These are phyloP conservation scores for Sphaerolaimus hirsutus DNA, from an alignment of 2,888 invertebrate genomes.

Conservation along the genomic window DNA sequence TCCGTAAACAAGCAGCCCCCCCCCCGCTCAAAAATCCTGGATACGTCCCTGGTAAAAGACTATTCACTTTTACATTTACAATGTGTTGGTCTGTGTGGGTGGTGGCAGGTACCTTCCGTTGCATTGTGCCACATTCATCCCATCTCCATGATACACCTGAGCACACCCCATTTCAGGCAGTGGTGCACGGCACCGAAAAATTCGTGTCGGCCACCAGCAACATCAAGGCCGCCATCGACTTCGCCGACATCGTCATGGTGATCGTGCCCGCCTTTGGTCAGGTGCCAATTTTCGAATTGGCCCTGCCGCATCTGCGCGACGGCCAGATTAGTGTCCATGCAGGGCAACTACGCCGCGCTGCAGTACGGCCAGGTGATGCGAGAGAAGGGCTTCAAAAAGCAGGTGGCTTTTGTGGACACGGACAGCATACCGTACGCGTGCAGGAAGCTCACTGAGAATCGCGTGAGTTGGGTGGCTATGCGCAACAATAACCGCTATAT, in stretches of 20 bases:
- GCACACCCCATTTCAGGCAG: slow-evolving; percentile 1
- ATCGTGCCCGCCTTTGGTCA: slow-evolving; percentile 2
- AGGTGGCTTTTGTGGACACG: slow-evolving; percentile 4
- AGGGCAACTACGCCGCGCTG: slow-evolving; percentile 3
- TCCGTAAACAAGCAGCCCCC: no score
- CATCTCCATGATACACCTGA: no score
- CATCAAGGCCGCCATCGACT: slow-evolving; percentile 3
- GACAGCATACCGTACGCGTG: slow-evolving; percentile 5
- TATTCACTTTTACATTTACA: no score
- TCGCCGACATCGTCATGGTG: slow-evolving; percentile 3
- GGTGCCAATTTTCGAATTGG: slow-evolving; percentile 4
- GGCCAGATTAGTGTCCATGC: slow-evolving; percentile 4
- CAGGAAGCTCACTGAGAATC: slow-evolving; percentile 3
- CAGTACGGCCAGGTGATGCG: slow-evolving; percentile 3
- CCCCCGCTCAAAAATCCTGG: no score
- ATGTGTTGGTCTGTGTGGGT: no score
- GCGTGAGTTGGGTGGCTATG: no score
- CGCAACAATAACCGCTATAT: no score
- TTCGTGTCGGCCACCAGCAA: slow-evolving; percentile 2
- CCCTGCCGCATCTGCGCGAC: slow-evolving; percentile 3
- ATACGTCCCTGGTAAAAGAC: no score
- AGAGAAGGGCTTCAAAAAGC: neutral
- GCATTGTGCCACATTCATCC: no score
- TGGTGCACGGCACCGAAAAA: slow-evolving; percentile 1
- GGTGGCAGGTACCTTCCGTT: no score